Base-by-base conservation (phyloP, 2,888 invertebrate genomes). In the Yponomeuta plumbellus region DNA sequence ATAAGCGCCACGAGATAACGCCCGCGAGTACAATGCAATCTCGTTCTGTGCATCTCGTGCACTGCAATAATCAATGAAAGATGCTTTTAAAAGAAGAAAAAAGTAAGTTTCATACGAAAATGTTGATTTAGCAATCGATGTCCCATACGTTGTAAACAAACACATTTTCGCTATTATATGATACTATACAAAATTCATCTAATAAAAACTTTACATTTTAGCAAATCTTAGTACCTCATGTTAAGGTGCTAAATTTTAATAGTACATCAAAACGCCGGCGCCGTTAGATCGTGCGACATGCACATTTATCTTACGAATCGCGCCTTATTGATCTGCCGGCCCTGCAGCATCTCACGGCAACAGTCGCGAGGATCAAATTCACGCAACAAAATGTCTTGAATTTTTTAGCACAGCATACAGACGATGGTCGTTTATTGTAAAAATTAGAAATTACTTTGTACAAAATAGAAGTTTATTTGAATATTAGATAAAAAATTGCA, bases 291-390 rank as follows among this genome's bases (percentile, higher is more conserved):
- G 34, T 23, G 23, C 11, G 20, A 4, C 11, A 59, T 21, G 59
- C 68, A 61, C 69, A 64, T 74, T 78, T 75, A 81, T 84, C 83
- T 80, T 77, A 69, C 73, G 71, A 70, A 61, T 71, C 70, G 72
- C 76, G 75, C 72, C 72, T 76, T 86, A 86, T 86, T 81, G 86
- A 86, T 86, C 85, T 85, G 78, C 70, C 80, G 71, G 71, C 77
- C 4, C 63, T 78, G 78, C 86, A 85, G 85, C 86, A 82, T 84
- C 85, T 17, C 40, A 21, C 40, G 63, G 20, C 57, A 59, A 21
- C 39, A 20, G n/a, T 17, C 17, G 44, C 44, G 22, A 44, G 4
- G 22, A 52, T 52, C 5, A 40, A 64, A 11, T 40, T 63, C n/a
- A 40, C 40, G 63, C 66, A 26, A 56, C n/a, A 26, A 39, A 71